Conservation (phyloP, 92 coral and sea anemone genomes). For the Porites rus region DNA sequence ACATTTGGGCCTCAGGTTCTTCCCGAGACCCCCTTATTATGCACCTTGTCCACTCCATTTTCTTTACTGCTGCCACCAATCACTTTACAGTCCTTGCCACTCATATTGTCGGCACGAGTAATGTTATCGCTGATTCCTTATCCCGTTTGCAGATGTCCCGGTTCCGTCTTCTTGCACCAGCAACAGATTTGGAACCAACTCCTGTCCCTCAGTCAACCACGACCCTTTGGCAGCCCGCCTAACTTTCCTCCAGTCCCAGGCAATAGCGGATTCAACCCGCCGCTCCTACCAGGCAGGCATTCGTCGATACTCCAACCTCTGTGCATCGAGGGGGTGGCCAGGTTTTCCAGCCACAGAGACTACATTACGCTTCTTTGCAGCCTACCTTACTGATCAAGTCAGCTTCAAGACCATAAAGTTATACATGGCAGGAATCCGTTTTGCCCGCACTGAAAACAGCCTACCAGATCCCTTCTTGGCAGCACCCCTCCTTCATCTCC, state of each 20-base stretch:
- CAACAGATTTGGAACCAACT: not conserved
- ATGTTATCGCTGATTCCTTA: conserved; percentile 21
- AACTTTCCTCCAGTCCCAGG: not conserved
- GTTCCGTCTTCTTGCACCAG: conserved; percentile 20
- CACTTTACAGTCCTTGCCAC: conserved; percentile 3
- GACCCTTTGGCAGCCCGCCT: too few species aligned
- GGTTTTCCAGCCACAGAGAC: conserved; percentile 8
- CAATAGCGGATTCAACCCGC: not conserved
- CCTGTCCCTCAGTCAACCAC: not conserved
- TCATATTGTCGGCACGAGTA: conserved; percentile 18
- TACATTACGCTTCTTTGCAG: conserved; percentile 12
- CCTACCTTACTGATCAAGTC: conserved; percentile 19
- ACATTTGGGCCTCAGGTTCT: conserved; percentile 39
- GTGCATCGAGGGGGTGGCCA: not conserved
- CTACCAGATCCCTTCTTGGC: conserved; percentile 6
- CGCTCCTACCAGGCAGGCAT: not conserved
- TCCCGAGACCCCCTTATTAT: conserved; percentile 36
- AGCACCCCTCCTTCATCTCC: too few species aligned
- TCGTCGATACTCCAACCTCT: conserved; percentile 21
- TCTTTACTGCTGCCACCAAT: conserved; percentile 16
- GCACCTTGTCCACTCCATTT: conserved; percentile 33
- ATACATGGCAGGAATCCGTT: conserved; percentile 17
- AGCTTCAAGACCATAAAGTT: not conserved
- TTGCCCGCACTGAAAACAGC: conserved; percentile 7
- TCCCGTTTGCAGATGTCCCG: conserved; percentile 14